Evolutionary conservation across 2,888 invertebrate genomes (phyloP), one percentile per base, ranked within the genome.

Genomic region (Cremastinae sp.): DNA sequence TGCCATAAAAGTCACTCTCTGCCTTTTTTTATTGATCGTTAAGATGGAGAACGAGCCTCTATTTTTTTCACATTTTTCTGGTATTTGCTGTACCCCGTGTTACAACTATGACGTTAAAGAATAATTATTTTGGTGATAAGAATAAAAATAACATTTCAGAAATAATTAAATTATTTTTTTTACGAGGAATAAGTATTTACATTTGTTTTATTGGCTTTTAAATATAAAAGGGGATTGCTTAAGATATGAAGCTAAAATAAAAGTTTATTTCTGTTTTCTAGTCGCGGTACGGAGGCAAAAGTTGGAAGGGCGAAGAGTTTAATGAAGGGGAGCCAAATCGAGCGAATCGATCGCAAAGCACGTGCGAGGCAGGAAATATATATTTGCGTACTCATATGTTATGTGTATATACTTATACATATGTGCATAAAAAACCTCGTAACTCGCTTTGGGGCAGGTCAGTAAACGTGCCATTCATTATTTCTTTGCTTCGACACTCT

Each of bases 381-480:
- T 61, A 58, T 37, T n/a, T 28, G 28, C 28, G 28, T 5, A 28
- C 28, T 28, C 28, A 28, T 28, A 28, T 3, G n/a, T n/a, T n/a
- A n/a, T n/a, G n/a, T n/a, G n/a, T 28, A 3, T 28, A 28, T 28
- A 28, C 28, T 2, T 28, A 5, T 28, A 28, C 28, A 3, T 28
- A 28, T 65, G 22, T 65, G 12, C 22, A 41, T 65, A 49, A 69
- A 65, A 35, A 49, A 58, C 62, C 66, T 62, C 81, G 69, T 74
- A 76, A 78, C 64, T 64, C 65, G 39, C 28, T 28, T 74, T 81
- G 76, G 41, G 80, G 79, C 78, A 80, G 85, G 83, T 84, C 85
- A 83, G 80, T 81, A 77, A 79, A 81, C 80, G 69, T 18, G 41
- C 64, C 55, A 70, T 73, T 78, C 49, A 76, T n/a, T n/a, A n/a